Base-by-base conservation (phyloP, 2,113 vertebrate genomes). In the Amblyopsis rosae region DNA sequence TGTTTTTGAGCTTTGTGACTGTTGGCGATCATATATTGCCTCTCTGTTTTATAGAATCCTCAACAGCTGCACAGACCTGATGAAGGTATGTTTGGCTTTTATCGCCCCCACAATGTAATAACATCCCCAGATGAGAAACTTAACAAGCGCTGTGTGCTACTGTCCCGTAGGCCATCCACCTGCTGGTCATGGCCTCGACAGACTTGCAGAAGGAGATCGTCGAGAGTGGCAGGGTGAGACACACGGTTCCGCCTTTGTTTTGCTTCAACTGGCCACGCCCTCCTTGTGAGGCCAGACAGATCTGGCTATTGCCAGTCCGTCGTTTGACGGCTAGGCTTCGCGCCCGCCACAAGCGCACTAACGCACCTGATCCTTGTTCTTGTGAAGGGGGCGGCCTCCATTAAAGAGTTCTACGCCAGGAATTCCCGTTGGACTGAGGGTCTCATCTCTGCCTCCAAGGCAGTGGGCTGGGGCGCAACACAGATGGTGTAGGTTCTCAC, bases 351-450 rank as follows among this genome's bases (percentile, higher is more conserved):
- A 15, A 65, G 4, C 0, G 33, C 8, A 50, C 45, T 75, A 59
- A 82, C 32, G 1, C 5, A 32, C 3, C 26, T 69, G 2, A 45
- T 82, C 26, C 67, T 77, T 88, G 26, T 26, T 66, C 72, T 77
- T 67, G 13, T 76, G 15, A 46, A 98, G 96, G 97, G 98, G 56
- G 96, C 95, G 82, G 96, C 97, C 69, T 93, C 93, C 6, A 91
- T 95, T 17, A 95, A 94, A 82, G 97, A 99, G 88, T 99, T 99
- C 75, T 99, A 99, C 0, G 96, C 96, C 83, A 95, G 94, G 88
- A 99, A 99, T 89, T 99, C 98, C 0, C 94, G 97, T 69, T 99
- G 98, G 98, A 99, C 97, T 0, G 96, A 99, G 86, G 98, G 98
- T 33, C 95, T 99, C 69, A 98, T 99, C 83, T 99, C 98, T 0